These are phyloP conservation scores for Selenia dentaria DNA, from an alignment of 2,888 invertebrate genomes.

Conservation along the genomic window DNA sequence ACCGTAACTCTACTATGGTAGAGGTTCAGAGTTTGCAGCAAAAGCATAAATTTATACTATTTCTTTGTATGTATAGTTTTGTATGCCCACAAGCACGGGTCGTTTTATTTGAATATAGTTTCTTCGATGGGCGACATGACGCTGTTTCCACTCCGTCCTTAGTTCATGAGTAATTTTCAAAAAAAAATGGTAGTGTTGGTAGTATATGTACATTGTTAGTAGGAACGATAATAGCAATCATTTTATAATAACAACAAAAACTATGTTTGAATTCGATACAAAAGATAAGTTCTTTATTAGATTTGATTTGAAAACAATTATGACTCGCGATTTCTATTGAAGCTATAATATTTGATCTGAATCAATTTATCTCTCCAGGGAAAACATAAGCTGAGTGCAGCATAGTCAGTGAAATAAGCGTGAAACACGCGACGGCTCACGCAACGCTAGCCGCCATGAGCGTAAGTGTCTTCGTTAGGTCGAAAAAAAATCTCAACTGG, in stretches of 20 bases:
- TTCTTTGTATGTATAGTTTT: conserved; percentile 11
- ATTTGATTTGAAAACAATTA: no score
- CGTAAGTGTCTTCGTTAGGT: conserved; percentile 62
- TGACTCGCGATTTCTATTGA: conserved; percentile 2
- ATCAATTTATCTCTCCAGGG: conserved; percentile 25
- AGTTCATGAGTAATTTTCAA: no score
- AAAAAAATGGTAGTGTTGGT: no score
- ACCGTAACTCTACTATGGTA: no score
- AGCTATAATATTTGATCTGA: conserved; percentile 7
- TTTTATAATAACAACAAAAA: no score
- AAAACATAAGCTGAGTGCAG: conserved; percentile 34
- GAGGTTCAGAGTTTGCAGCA: no score
- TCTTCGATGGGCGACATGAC: conserved; percentile 45
- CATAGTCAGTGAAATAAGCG: conserved; percentile 62
- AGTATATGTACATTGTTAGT: no score
- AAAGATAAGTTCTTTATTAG: no score
- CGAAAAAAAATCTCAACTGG: conserved; percentile 55
- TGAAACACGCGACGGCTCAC: conserved; percentile 64
- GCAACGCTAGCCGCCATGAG: conserved; percentile 65
- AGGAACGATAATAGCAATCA: no score
- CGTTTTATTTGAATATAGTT: conserved; percentile 68
- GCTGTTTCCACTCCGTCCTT: no score
- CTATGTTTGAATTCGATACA: no score
- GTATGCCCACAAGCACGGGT: conserved; percentile 34
- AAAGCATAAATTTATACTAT: no score